These are phyloP conservation scores for Lomographa bimaculata DNA, from an alignment of 2,888 invertebrate genomes.

Conservation along the genomic window DNA sequence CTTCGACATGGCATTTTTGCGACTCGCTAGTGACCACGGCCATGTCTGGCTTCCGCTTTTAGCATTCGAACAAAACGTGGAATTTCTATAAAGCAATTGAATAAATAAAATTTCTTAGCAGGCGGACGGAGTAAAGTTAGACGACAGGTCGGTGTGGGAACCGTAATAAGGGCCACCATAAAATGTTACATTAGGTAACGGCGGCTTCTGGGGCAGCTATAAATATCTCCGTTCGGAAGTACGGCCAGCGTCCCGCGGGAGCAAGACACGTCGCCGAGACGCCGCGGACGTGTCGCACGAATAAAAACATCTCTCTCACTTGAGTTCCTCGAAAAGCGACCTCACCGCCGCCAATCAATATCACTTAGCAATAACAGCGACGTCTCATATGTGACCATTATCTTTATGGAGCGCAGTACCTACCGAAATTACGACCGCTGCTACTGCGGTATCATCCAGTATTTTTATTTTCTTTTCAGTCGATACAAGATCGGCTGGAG, in stretches of 20 bases:
- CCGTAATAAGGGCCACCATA: constrained; percentile 82
- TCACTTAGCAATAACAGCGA: constrained; percentile 70
- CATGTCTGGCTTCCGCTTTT: constrained; percentile 39
- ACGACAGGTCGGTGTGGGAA: constrained; percentile 62
- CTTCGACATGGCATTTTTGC: constrained; percentile 69
- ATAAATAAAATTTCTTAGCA: constrained; percentile 59
- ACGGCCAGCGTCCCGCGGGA: constrained; percentile 80
- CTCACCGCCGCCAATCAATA: constrained; percentile 70
- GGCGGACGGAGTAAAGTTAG: constrained; percentile 46
- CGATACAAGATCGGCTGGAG: not conserved
- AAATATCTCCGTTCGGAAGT: constrained; percentile 82
- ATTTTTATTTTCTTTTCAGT: constrained; percentile 34
- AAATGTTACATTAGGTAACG: constrained; percentile 83
- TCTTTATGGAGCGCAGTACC: constrained; percentile 50
- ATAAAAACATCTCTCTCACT: constrained; percentile 76
- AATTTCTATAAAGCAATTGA: constrained; percentile 55
- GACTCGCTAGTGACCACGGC: constrained; percentile 62
- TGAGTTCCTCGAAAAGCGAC: constrained; percentile 40
- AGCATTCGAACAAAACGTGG: constrained; percentile 30
- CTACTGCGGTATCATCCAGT: constrained; percentile 40
- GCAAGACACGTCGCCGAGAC: constrained; percentile 68
- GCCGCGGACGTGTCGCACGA: constrained; percentile 76
- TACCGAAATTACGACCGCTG: constrained; percentile 48
- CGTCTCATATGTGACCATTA: constrained; percentile 62
- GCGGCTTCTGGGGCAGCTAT: constrained; percentile 82